Evolutionary conservation across 2,113 vertebrate species (phyloP), one percentile per base, ranked within the genome.

Genomic region (Labeo rohita): DNA sequence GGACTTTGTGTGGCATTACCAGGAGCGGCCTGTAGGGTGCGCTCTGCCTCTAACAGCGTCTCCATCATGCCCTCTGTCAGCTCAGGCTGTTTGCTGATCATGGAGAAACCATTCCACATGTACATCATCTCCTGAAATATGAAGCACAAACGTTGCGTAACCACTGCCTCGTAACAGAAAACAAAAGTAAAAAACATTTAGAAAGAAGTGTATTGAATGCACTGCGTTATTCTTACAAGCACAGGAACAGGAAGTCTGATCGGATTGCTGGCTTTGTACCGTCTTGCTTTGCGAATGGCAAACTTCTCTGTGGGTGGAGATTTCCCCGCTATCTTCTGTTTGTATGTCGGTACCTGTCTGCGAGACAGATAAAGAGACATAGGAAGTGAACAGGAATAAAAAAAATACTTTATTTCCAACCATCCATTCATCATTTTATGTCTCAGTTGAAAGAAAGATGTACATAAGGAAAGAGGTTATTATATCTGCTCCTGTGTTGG

Each of bases 231-330:
- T 28, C 90, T 92, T 91, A 96, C 96, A 92, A 96, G 92, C 52
- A 95, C 96, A 10, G 96, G 96, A 39, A 95, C 94, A 0, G 94
- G 92, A 0, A 96, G 90, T 66, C 80, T 87, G 86, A 92, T 65
- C 0, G 94, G 93, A 21, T 80, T 39, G 36, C 78, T 54, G 18
- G 91, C 88, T 86, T 91, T 94, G 94, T 96, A 96, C 80, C 96
- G 94, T 23, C 94, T 89, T 43, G 95, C 95, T 91, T 96, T 96
- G 45, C 94, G 94, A n/a, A 96, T 95, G 1, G 94, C 96, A 92
- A 95, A 96, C 92, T 96, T 96, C 89, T 96, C 95, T 0, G 95
- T 96, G 3, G 96, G 95, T 0, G 94, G 96, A 86, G 95, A 96
- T 87, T 96, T 96, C 12, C 96, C 96, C 3, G 96, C 96, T 68